A percentile compares a stretch with the other conserved stretches of the same genome.
Conservation (phyloP, 2,888 invertebrate species). For the Rutpela maculata region DNA sequence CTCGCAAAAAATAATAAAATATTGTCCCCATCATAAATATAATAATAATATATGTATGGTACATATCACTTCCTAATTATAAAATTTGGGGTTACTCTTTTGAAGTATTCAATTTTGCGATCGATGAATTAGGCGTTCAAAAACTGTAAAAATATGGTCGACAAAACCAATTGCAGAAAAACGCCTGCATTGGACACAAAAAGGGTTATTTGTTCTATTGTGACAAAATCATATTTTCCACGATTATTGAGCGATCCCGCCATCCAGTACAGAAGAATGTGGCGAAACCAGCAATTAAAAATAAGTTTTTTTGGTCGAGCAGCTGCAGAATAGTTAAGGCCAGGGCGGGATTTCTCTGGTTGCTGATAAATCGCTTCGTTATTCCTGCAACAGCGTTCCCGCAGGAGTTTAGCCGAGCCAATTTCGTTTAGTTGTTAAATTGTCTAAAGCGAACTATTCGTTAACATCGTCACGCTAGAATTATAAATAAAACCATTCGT, state of each 20-base stretch:
- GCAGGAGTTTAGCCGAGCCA: constrained; percentile 43
- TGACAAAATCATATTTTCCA: background rate
- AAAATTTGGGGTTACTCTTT: background rate
- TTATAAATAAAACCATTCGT: constrained; percentile 44
- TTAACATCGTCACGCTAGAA: constrained; percentile 40
- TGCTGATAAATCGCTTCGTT: constrained; percentile 39
- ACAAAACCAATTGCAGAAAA: background rate
- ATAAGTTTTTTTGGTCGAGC: constrained; percentile 20
- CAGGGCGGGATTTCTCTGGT: constrained; percentile 1
- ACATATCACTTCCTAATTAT: too few species aligned
- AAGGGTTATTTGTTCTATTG: background rate
- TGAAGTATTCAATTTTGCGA: background rate
- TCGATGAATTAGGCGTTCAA: background rate
- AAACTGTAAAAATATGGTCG: background rate
- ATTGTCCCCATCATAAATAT: too few species aligned
- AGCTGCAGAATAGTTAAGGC: constrained; percentile 16
- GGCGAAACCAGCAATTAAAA: constrained; percentile 21
- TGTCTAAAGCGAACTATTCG: constrained; percentile 45
- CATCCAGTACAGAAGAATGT: background rate
- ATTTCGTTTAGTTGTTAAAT: constrained; percentile 51
- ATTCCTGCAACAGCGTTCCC: constrained; percentile 48
- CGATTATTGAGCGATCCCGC: background rate
- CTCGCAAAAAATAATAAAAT: too few species aligned
- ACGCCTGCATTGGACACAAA: background rate
- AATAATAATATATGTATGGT: too few species aligned